These are phyloP conservation scores for silkworm (Bombyx mori) DNA, from an alignment of 1,140 invertebrate genomes.

Conservation along the genomic window DNA sequence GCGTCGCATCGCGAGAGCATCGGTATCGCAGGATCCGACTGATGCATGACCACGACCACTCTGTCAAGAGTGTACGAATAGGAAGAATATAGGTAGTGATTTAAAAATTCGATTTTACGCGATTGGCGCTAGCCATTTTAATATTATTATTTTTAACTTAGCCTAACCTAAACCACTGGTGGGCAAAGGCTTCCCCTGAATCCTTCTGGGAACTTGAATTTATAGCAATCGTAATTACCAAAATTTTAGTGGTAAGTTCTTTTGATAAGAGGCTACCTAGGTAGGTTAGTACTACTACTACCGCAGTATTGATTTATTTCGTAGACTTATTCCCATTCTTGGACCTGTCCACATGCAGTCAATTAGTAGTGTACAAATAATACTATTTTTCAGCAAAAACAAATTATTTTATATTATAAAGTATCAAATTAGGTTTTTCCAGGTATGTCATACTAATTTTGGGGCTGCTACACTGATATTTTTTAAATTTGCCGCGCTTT, in stretches of 20 bases:
- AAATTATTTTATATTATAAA: not conserved
- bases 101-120: too few relatives aligned
- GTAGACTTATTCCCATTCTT: not conserved
- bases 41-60: too few relatives aligned
- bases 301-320: not conserved
- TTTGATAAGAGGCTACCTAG: not conserved
- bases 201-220: not conserved
- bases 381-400: not conserved
- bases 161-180: too few relatives aligned
- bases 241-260: not conserved
- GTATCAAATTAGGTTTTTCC: not conserved
- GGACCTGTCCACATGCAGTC: not conserved
- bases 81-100: too few relatives aligned
- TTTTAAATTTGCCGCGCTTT: not conserved
- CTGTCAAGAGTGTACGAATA: too few relatives aligned
- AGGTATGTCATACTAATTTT: too few relatives aligned
- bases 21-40: too few relatives aligned
- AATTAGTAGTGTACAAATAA: not conserved
- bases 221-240: not conserved
- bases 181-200: not conserved
- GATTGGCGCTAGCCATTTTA: too few relatives aligned
- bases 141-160: too few relatives aligned
- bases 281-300: not conserved
- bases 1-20: too few relatives aligned
- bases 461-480: not conserved